Percentiles rank a stretch among this genome's conserved stretches.
phyloP scores from a whole-genome alignment of 53 echinoderm and acorn worm genomes.

The Patiria pectinifera region DNA sequence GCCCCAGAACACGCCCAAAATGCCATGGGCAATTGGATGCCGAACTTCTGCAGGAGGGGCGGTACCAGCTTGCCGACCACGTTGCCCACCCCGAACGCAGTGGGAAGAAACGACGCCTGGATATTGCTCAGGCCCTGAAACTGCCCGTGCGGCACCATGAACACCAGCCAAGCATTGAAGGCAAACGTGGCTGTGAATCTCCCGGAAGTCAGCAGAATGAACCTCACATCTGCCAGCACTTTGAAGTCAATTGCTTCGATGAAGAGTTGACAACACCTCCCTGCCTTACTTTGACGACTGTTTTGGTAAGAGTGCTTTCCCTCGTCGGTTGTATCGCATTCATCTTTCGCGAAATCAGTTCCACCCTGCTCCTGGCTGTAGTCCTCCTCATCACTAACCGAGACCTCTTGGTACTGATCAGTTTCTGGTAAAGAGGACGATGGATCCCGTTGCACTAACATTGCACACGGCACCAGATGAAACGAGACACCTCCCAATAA shows the following conservation, averaged over 20 bases:
- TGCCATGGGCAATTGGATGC: neutral
- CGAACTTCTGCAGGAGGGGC: neutral
- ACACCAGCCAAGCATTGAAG: neutral
- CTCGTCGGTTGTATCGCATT: neutral
- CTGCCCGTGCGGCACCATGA: neutral
- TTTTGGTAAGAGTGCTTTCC: too few relatives aligned
- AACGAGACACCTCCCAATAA: constrained; percentile 5
- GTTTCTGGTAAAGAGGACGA: neutral
- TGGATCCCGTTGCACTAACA: neutral
- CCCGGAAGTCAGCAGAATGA: neutral
- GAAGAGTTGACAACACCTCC: neutral
- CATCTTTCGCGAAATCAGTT: neutral
- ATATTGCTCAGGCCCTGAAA: neutral
- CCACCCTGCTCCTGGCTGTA: neutral
- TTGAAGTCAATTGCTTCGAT: neutral
- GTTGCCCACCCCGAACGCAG: neutral
- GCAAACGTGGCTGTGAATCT: neutral
- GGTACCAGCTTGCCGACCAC: neutral
- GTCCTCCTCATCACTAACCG: neutral
- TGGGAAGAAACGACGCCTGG: constrained; percentile 9
- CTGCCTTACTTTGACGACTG: neutral
- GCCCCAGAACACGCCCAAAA: neutral
- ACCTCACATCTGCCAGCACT: neutral
- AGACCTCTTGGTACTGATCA: neutral
- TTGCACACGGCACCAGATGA: neutral